Conservation (phyloP, 2,888 invertebrate species). For the Choreutis nemorana region DNA sequence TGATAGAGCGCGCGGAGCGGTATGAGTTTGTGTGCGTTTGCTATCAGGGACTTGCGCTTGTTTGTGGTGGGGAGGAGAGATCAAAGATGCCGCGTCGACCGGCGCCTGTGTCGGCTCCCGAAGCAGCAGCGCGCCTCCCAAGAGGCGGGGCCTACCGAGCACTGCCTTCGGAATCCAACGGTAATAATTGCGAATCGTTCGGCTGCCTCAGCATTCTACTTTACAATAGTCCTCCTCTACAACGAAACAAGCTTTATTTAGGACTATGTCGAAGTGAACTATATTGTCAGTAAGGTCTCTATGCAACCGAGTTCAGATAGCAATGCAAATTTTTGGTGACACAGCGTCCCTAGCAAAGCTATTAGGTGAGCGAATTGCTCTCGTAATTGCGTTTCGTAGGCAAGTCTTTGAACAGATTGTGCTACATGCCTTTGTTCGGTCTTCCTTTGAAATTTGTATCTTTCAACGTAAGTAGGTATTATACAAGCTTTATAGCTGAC, state of each 20-base stretch:
- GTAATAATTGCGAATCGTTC: conserved; percentile 40
- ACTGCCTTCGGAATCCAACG: conserved; percentile 60
- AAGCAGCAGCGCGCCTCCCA: conserved; percentile 56
- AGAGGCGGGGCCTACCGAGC: conserved; percentile 51
- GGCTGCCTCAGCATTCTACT: conserved; percentile 19
- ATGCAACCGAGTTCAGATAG: conserved; percentile 21
- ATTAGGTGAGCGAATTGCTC: conserved; percentile 55
- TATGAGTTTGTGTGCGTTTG: conserved; percentile 60
- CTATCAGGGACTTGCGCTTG: conserved; percentile 45
- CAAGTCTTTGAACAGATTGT: conserved; percentile 47
- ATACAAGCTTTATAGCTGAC: conserved; percentile 11
- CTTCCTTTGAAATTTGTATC: conserved; percentile 38
- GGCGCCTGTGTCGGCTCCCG: conserved; percentile 59
- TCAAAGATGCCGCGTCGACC: conserved; percentile 53
- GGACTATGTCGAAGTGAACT: conserved; percentile 28
- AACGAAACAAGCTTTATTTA: conserved; percentile 9
- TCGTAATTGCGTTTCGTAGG: conserved; percentile 60
- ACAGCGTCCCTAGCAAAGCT: conserved; percentile 41
- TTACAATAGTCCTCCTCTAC: conserved; percentile 26
- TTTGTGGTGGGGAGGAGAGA: conserved; percentile 20
- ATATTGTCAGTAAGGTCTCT: too few relatives aligned
- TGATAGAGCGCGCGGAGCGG: conserved; percentile 56
- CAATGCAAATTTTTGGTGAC: conserved; percentile 59
- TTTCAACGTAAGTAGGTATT: conserved; percentile 24
- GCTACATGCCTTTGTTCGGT: conserved; percentile 32